Percentiles rank a stretch among this genome's conserved stretches.
These are phyloP conservation scores for Leuciscus idus DNA, from an alignment of 2,113 vertebrate species.

Conservation along the genomic window DNA sequence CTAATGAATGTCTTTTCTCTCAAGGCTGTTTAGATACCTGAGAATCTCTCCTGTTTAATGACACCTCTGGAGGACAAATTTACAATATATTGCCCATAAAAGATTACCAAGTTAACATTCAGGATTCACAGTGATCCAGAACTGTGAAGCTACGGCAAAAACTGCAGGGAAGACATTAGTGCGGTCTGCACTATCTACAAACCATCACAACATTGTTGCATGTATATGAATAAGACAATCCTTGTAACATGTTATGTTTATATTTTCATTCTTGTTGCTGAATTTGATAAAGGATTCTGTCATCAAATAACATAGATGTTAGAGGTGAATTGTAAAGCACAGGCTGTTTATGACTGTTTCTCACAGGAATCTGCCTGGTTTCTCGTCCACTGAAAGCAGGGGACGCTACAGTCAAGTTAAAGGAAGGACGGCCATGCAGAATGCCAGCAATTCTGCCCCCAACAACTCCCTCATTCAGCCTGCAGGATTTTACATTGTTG, in stretches of 20 bases:
- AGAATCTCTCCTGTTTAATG: slow-evolving; percentile 3
- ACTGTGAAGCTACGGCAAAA: not conserved
- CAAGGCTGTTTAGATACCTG: not conserved
- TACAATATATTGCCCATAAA: slow-evolving; percentile 16
- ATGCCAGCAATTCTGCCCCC: not conserved
- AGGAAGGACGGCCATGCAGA: slow-evolving; percentile 54
- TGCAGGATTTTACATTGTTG: slow-evolving; percentile 70
- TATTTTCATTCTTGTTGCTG: not conserved
- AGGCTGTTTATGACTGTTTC: not conserved
- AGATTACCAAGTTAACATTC: not conserved
- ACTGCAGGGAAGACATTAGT: not conserved
- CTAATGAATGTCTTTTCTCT: slow-evolving; percentile 22
- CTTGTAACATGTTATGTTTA: not conserved
- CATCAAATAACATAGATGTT: not conserved
- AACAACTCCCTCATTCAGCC: slow-evolving; percentile 68
- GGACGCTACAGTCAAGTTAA: not conserved
- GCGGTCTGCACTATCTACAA: not conserved
- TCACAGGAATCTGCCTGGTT: not conserved
- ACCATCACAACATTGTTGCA: not conserved
- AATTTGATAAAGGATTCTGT: not conserved
- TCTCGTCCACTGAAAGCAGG: not conserved
- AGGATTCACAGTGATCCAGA: not conserved
- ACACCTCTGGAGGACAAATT: slow-evolving; percentile 16
- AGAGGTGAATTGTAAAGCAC: not conserved
- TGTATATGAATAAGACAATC: not conserved